phyloP scores from a whole-genome alignment of 37 sponge, comb jelly and placozoan species.

The Lycopodina hypogea region DNA sequence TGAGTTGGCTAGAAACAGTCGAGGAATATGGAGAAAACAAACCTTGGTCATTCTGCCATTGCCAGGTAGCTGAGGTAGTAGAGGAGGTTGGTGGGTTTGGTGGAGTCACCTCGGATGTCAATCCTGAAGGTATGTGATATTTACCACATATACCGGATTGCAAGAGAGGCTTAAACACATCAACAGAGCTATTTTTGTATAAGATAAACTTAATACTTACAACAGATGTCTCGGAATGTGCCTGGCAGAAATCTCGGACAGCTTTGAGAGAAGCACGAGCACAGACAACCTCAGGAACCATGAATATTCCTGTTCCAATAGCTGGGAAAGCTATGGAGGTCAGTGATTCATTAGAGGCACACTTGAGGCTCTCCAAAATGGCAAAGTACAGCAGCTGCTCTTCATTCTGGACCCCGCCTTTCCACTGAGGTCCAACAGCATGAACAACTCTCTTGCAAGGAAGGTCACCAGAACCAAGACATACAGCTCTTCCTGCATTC shows the following conservation, averaged over 20 bases:
- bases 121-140: not conserved
- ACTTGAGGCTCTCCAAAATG: constrained; percentile 12
- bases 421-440: constrained; percentile 78
- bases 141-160: not conserved
- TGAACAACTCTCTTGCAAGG: constrained; percentile 76
- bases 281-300: constrained; percentile 58
- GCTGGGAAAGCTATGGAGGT: constrained; percentile 69
- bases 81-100: not conserved
- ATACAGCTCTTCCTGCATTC: constrained; percentile 49
- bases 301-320: constrained; percentile 66
- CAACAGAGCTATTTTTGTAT: not conserved
- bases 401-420: constrained; percentile 34
- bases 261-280: constrained; percentile 50
- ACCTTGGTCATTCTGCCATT: constrained; percentile 49
- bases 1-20: constrained; percentile 3
- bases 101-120: not conserved
- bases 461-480: constrained; percentile 61
- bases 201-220: constrained; percentile 39
- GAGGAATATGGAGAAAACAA: constrained; percentile 30
- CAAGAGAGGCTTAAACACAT: constrained; percentile 1
- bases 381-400: constrained; percentile 34
- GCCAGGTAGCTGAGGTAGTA: constrained; percentile 21
- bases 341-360: constrained; percentile 27
- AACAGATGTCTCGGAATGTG: constrained; percentile 5
- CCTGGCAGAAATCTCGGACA: constrained; percentile 34